Evolutionary conservation across 2,113 vertebrate genomes (phyloP).

Genomic region (Amphilophus citrinellus): DNA sequence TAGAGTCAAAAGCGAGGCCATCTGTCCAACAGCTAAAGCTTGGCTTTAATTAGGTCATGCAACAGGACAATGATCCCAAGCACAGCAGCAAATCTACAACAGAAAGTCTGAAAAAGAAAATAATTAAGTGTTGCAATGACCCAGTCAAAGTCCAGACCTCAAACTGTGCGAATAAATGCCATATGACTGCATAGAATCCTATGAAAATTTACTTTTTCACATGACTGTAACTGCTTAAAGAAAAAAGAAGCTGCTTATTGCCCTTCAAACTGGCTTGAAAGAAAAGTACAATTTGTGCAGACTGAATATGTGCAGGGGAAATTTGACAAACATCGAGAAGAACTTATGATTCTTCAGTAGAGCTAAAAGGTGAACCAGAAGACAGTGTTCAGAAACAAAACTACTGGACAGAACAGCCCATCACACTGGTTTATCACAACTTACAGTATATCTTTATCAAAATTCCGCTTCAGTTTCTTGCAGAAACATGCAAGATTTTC

Average conservation of each 20-base stretch:
- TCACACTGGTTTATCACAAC: slow-evolving; percentile 8
- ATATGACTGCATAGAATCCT: neutral
- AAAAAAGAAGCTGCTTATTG: slow-evolving; percentile 1
- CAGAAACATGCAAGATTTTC: neutral
- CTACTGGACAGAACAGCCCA: neutral
- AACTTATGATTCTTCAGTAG: slow-evolving; percentile 6
- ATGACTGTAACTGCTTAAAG: neutral
- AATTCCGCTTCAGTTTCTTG: neutral
- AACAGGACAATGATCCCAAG: neutral
- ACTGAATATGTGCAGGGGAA: neutral
- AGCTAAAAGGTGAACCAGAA: slow-evolving; percentile 11
- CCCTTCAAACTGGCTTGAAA: neutral
- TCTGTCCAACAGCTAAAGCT: neutral
- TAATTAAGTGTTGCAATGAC: neutral
- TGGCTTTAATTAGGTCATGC: neutral
- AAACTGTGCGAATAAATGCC: neutral
- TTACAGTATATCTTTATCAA: slow-evolving; percentile 18
- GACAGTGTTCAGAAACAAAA: neutral
- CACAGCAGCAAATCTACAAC: neutral
- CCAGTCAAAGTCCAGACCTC: neutral
- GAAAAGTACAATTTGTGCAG: neutral
- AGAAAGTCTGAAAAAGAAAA: neutral
- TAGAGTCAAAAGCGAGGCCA: neutral
- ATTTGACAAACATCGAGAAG: neutral
- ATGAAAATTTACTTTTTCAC: neutral